Evolutionary conservation across 2,113 vertebrate genomes (phyloP), one percentile per base, ranked within the genome.

Genomic region (Dasyurus viverrinus): DNA sequence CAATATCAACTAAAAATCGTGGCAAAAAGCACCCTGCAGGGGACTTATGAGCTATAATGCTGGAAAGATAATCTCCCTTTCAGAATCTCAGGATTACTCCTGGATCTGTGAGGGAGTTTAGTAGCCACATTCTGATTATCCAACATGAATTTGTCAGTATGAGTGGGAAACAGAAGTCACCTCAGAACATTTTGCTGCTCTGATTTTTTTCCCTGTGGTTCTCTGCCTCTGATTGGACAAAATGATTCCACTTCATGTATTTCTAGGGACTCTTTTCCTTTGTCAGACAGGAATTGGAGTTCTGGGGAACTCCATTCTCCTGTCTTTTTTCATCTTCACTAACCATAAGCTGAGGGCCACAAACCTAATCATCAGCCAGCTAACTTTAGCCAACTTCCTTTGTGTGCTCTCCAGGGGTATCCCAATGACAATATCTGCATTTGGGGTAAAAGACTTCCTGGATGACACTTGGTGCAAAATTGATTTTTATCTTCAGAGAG

Each of bases 401-500:
- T 50, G 26, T 30, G 76, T 96, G 36, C 52, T 96, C 52, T 94
- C 57, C 90, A 91, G 95, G 46, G 90, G 89, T n/a, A 89, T 94
- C 53, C 48, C 93, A 92, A 48, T 46, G 53, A 90, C 84, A 46
- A 46, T 94, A 68, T 54, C 25, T 30, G 23, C 46, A 91, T 96
- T 96, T 48, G 91, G 91, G 26, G 52, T 92, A 60, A 90, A 53
- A 11, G 92, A 52, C 54, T 92, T 95, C 60, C 53, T 96, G 47
- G 52, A 91, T 52, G 89, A 96, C 46, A 12, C 47, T 0, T 25
- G 36, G 10, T 95, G 94, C 54, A 95, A 96, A 95, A 8, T 94
- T 89, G 30, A 94, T 89, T 91, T 92, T 52, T 95, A 95, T 90
- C 93, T 92, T 76, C 26, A 54, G 8, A 92, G 96, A 89, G 91